A percentile compares a stretch with the other conserved stretches of the same genome.
Conservation (phyloP, 2,888 invertebrate species). For the Drosophila affinis region DNA sequence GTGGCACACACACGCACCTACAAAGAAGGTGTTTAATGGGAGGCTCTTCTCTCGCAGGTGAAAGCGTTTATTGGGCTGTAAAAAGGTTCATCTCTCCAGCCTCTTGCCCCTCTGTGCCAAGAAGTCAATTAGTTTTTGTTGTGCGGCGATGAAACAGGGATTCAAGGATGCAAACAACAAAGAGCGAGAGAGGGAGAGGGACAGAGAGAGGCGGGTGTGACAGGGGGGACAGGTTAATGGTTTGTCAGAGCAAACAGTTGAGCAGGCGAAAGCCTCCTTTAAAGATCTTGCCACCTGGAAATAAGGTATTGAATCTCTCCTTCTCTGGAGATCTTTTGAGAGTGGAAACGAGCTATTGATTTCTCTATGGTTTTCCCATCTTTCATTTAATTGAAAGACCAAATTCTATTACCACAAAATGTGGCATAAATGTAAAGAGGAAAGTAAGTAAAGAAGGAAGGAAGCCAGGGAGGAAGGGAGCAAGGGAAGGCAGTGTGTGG, state of each 20-base stretch:
- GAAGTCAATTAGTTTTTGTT: slow-evolving; percentile 71
- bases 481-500: too few species aligned
- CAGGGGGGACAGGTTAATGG: slow-evolving; percentile 18
- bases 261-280: background rate
- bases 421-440: background rate
- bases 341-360: background rate
- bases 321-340: too few species aligned
- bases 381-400: background rate
- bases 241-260: slow-evolving; percentile 2
- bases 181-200: background rate
- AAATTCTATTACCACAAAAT: slow-evolving; percentile 18
- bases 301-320: too few species aligned
- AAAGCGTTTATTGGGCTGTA: slow-evolving; percentile 76
- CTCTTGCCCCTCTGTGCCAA: slow-evolving; percentile 44
- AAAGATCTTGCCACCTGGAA: too few species aligned
- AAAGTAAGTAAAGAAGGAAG: too few species aligned
- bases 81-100: slow-evolving; percentile 48
- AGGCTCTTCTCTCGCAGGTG: slow-evolving; percentile 26
- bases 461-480: too few species aligned
- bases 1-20: slow-evolving; percentile 6
- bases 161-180: slow-evolving; percentile 10
- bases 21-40: slow-evolving; percentile 29
- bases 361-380: background rate
- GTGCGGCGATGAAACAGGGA: slow-evolving; percentile 32
- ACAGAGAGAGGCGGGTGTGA: background rate